These are phyloP conservation scores for Helicolenus hilgendorfi DNA, from an alignment of 2,797 vertebrate genomes.

Conservation along the genomic window DNA sequence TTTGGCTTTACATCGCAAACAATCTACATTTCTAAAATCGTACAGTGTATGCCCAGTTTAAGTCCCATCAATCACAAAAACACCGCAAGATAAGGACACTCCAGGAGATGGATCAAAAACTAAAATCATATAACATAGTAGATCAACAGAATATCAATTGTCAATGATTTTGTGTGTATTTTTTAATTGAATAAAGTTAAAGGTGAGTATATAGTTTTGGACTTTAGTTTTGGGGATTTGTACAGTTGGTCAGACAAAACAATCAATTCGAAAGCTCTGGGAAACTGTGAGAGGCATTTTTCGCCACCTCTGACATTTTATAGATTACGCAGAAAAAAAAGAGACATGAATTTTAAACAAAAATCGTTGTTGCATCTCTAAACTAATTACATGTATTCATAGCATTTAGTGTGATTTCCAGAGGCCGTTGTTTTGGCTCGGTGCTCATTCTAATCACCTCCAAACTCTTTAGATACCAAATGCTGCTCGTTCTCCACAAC, in stretches of 20 bases:
- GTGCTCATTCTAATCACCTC: slow-evolving; percentile 19
- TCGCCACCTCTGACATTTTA: neutral
- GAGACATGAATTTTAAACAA: neutral
- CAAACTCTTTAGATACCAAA: neutral
- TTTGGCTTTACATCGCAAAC: too few species aligned
- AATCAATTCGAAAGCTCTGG: neutral
- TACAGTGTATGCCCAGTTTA: too few species aligned
- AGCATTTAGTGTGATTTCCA: neutral
- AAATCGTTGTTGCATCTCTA: neutral
- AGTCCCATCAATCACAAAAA: neutral
- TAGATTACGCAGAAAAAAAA: neutral
- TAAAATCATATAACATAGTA: too few species aligned
- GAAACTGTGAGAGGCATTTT: neutral
- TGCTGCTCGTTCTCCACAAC: neutral
- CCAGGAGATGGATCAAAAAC: neutral
- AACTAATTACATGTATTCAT: neutral
- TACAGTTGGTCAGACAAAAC: neutral
- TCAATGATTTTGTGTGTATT: neutral
- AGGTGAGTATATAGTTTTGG: neutral
- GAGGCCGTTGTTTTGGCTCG: neutral
- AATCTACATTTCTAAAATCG: too few species aligned
- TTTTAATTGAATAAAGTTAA: neutral
- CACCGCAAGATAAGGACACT: neutral
- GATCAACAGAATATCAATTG: neutral
- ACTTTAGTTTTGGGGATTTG: neutral